Base-by-base conservation (phyloP, 2,888 invertebrate species). In the Gymnoscelis rufifasciata region DNA sequence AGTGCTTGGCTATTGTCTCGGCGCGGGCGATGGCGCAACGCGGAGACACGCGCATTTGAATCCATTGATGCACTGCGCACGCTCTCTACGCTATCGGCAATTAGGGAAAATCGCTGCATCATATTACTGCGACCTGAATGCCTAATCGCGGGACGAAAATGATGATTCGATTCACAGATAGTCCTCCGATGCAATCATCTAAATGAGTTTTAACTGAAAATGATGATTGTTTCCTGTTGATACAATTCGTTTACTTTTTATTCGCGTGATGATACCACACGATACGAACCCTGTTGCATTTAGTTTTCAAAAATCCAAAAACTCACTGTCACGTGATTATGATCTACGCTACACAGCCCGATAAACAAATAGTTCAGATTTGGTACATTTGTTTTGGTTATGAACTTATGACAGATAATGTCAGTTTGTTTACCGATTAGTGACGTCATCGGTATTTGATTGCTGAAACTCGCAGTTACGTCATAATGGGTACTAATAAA, bases 41-140 rank as follows among this genome's bases (percentile, higher is more conserved):
- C 74, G 83, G 81, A 81, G 84, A 83, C 79, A 84, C 82, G 86
- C 81, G 75, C 76, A 66, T 83, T 79, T 83, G 77, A 72, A 56
- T 72, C 74, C 74, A 84, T 83, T 83, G 83, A 82, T 80, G 78
- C 79, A 74, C 71, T 80, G 78, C 79, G 73, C 71, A 36, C 61
- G 45, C 52, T 56, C 55, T 57, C 62, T 57, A 57, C 47, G 52
- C 48, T 60, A 64, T 64, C 66, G 53, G 56, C 68, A 69, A 78
- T 77, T 72, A 78, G 68, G 74, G 67, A 79, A 78, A 82, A 67
- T 59, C 68, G 68, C 68, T 68, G 68, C 75, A 76, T 66, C 63
- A 66, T 70, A 75, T 73, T 64, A 73, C 59, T 55, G 64, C 68
- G 81, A 78, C 81, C 82, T 73, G 66, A 79, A 83, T 83, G 71